phyloP scores from a whole-genome alignment of 2,797 vertebrate species.

The Acanthurus tractus region DNA sequence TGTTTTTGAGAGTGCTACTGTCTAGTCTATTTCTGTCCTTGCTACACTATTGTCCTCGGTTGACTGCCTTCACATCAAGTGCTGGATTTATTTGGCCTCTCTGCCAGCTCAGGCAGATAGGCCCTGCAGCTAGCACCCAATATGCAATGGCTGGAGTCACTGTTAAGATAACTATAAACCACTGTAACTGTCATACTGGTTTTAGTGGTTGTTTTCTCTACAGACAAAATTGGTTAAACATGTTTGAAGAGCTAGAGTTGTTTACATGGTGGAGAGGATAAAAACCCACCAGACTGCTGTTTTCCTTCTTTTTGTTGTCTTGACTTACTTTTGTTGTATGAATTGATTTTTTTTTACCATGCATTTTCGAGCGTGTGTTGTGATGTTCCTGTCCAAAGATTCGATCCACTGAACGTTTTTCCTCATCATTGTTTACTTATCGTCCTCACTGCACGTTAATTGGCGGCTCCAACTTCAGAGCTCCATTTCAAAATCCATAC shows the following conservation, averaged over 20 bases:
- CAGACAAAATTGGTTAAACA: conserved; percentile 15
- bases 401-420: conserved; percentile 8
- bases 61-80: conserved; percentile 81
- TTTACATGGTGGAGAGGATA: conserved; percentile 26
- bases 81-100: conserved; percentile 80
- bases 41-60: conserved; percentile 78
- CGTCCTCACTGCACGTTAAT: conserved; percentile 48
- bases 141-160: conserved; percentile 59
- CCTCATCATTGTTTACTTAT: conserved; percentile 21
- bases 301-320: conserved; percentile 20
- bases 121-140: conserved; percentile 69
- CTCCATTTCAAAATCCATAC: conserved; percentile 65
- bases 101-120: conserved; percentile 72
- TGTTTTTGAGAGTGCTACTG: conserved; percentile 68
- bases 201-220: conserved; percentile 37
- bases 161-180: conserved; percentile 54
- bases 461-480: conserved; percentile 54
- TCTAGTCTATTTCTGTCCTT: conserved; percentile 81
- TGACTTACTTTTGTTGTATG: conserved; percentile 19
- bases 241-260: conserved; percentile 20
- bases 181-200: conserved; percentile 51
- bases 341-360: conserved; percentile 19
- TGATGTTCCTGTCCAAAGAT: conserved; percentile 14
- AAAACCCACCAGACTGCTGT: conserved; percentile 11
- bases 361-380: neutral